Base-by-base conservation (phyloP, 1,140 invertebrate genomes). In the Seison nebaliae region DNA sequence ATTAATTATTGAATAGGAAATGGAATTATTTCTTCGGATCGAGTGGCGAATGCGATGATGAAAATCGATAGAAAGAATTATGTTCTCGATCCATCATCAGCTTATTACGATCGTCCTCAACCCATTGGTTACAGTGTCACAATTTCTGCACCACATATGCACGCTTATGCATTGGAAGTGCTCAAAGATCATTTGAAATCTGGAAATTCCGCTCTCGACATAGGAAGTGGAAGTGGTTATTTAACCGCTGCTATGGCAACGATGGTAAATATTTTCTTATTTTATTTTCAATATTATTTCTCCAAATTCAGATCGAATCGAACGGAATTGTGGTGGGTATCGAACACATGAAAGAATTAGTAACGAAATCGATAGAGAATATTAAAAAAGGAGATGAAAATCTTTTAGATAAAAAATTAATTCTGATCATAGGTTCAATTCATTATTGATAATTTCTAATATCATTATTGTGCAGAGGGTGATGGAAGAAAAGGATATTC, bases 171-270 rank as follows among this genome's bases (percentile, higher is more conserved):
- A 30, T 62, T 94, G 46, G 80, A 93, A 64, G 62, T 73, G 31
- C 61, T 94, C 39, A 70, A 72, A 48, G 72, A 76, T 45, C 74
- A 86, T 47, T 55, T 93, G 28, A 59, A 65, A 28, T 68, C 70
- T 47, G 60, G 81, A 29, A 68, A 67, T 22, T 70, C 62, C 52
- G 79, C 76, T 12, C 60, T 93, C 30, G 86, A 94, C 65, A 78
- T 94, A 39, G 84, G 84, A 7, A 88, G 77, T 45, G 84, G 84
- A 14, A 83, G 76, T 51, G 83, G 83, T 4, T 91, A 88, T 55
- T 66, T 93, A 9, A 88, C 81, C 21, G 73, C 76, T n/a, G 91
- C 81, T 50, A 83, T 93, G 72, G 74, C 73, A 20, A 54, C 72
- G 1, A 76, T 86, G 74, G 65, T 81, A 34, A 14, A 23, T 5